phyloP scores from a whole-genome alignment of 35 echinoderm and acorn worm genomes.

The Amphiura filiformis region DNA sequence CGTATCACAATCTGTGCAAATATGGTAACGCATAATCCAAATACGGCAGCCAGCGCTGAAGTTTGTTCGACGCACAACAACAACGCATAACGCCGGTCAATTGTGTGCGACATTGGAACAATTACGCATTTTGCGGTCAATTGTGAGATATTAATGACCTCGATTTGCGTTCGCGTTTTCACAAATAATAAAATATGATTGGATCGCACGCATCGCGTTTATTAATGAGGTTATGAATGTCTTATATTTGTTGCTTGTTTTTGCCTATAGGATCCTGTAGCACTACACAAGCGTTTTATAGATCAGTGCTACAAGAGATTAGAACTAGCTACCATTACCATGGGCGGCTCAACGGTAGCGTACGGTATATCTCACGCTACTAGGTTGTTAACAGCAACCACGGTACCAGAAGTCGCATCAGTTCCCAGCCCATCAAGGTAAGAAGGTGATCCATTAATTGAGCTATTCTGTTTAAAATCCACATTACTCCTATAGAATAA shows the following conservation, averaged over 20 bases:
- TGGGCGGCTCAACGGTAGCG: slow-evolving; percentile 87
- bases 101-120: too few species aligned
- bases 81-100: too few species aligned
- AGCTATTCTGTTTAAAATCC: background rate
- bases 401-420: slow-evolving; percentile 84
- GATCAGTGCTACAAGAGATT: slow-evolving; percentile 90
- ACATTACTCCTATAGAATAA: background rate
- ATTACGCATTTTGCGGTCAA: too few species aligned
- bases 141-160: too few species aligned
- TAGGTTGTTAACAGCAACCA: slow-evolving; percentile 81
- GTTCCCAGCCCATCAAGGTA: slow-evolving; percentile 88
- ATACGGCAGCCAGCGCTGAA: too few species aligned
- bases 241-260: background rate
- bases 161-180: too few species aligned
- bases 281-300: slow-evolving; percentile 87
- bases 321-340: slow-evolving; percentile 77
- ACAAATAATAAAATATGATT: too few species aligned
- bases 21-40: too few species aligned
- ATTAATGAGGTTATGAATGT: too few species aligned
- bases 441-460: background rate
- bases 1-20: too few species aligned
- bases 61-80: too few species aligned
- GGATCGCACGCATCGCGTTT: too few species aligned
- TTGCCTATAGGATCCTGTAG: slow-evolving; percentile 70
- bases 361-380: slow-evolving; percentile 80